Evolutionary conservation across 2,888 invertebrate species (phyloP), one percentile per base, ranked within the genome.

Genomic region (Andrena fulva): DNA sequence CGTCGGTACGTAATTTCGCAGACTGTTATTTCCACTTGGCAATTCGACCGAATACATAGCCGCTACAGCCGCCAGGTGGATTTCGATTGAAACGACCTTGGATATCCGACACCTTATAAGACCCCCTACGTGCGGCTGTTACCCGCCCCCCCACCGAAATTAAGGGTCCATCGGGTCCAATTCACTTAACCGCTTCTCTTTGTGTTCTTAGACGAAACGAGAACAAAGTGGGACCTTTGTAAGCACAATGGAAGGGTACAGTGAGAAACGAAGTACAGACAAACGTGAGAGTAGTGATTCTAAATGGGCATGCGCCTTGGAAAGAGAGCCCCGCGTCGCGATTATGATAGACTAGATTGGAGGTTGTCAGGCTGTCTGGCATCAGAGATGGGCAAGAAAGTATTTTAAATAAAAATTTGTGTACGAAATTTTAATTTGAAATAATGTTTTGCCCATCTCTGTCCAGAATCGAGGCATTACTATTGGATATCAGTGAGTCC

Each of bases 81-180:
- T 54, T 79, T 83, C 80, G 82, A 87, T 85, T 74, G 82, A 24
- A 73, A 82, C 70, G 83, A 80, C 79, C 85, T 83, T 83, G 86
- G 67, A 56, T 77, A 54, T 7, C 54, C 54, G 78, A 87, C 86
- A 82, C 80, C 81, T 78, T 78, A 79, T 56, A 42, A 64, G 68
- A 77, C 62, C 63, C 42, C 50, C 54, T 42, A 60, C 42, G 27
- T 31, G 71, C 33, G 75, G 80, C 81, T 78, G 80, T 82, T 87
- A 66, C 75, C 73, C 67, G n/a, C 10, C 77, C 72, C 72, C 80
- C 70, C 69, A 50, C 56, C 78, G 64, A 85, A 89, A 89, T 89
- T 86, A 88, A 88, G 85, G 85, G 83, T 85, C 80, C 77, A 78
- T 82, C 82, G 82, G 81, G 84, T 87, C 84, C 87, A 87, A 90